These are phyloP conservation scores for Macquaria ambigua DNA, from an alignment of 2,113 vertebrate genomes.

Conservation along the genomic window DNA sequence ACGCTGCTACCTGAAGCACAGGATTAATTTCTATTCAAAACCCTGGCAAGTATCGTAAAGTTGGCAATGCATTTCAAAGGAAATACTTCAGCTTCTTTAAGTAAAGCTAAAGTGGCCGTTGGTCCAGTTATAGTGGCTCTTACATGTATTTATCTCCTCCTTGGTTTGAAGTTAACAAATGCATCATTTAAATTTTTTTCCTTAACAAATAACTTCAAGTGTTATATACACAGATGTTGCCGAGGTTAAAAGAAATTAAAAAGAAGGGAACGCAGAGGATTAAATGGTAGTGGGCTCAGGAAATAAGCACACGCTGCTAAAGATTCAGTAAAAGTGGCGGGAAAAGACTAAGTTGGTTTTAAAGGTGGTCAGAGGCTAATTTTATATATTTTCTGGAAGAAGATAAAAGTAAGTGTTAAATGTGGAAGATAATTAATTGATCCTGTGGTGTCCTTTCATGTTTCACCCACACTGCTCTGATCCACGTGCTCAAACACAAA, in stretches of 20 bases:
- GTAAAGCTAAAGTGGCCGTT: background rate
- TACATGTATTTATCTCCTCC: background rate
- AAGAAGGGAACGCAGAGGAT: background rate
- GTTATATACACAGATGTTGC: background rate
- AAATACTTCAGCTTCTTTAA: background rate
- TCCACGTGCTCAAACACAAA: background rate
- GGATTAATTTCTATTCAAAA: background rate
- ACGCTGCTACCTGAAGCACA: background rate
- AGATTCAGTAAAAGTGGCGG: too few species aligned
- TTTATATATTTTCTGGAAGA: background rate
- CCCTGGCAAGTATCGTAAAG: too few species aligned
- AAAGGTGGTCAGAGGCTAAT: too few species aligned
- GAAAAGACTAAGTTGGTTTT: too few species aligned
- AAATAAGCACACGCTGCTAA: background rate
- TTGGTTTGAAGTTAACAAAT: background rate
- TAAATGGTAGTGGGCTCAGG: background rate
- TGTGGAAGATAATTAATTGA: background rate
- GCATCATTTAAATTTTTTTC: background rate
- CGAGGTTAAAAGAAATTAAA: background rate
- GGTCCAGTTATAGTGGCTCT: background rate
- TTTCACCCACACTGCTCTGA: background rate
- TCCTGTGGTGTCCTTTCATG: background rate
- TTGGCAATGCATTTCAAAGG: background rate
- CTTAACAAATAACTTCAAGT: background rate
- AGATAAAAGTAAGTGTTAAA: background rate